phyloP scores from a whole-genome alignment of 2,113 vertebrate genomes.

The Salvelinus fontinalis region DNA sequence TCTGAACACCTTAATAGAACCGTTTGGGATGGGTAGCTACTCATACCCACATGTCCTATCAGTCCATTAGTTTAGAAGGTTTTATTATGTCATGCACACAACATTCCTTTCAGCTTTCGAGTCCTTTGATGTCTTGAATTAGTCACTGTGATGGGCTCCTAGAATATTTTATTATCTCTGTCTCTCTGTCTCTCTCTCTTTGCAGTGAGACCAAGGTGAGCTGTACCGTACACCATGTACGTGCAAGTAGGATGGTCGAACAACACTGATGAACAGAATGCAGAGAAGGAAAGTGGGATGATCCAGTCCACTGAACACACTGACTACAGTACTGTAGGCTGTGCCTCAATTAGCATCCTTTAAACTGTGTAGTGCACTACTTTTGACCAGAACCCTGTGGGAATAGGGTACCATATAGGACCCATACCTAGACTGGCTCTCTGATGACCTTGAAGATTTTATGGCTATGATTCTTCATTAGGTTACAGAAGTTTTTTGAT shows the following conservation, averaged over 20 bases:
- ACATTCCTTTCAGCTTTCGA: background rate
- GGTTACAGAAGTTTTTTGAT: constrained; percentile 55
- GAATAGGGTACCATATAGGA: no score
- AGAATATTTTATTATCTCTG: background rate
- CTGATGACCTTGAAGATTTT: constrained; percentile 57
- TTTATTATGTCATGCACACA: background rate
- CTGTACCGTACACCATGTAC: background rate
- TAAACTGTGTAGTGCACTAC: no score
- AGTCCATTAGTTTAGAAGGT: background rate
- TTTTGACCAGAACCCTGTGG: no score
- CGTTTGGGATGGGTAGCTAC: background rate
- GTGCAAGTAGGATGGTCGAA: background rate
- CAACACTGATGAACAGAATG: constrained; percentile 34
- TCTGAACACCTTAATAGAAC: background rate
- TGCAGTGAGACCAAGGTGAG: constrained; percentile 25
- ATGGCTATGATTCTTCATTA: constrained; percentile 60
- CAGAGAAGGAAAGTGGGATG: constrained; percentile 18
- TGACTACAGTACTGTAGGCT: background rate
- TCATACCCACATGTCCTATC: background rate
- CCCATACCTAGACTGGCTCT: constrained; percentile 11
- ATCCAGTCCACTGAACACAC: constrained; percentile 24
- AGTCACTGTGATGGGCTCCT: no score
- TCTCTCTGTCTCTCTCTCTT: constrained; percentile 4
- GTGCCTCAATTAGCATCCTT: background rate
- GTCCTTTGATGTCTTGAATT: no score